Evolutionary conservation across 2,797 vertebrate genomes (phyloP).

Genomic region (Gymnopithys bicolor): DNA sequence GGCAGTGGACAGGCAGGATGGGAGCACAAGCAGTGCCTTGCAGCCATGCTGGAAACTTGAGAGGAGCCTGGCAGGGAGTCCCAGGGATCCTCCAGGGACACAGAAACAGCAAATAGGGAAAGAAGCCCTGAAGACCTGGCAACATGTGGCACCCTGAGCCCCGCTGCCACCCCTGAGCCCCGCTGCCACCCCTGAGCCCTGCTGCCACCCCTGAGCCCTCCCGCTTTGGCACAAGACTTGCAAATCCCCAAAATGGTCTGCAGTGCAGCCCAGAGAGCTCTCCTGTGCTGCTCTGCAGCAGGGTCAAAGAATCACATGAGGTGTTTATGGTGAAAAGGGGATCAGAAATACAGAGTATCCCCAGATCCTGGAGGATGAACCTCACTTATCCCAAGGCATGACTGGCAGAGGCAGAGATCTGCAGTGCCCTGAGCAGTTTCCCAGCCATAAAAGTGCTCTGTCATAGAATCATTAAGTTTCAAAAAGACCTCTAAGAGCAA

Average conservation of each 20-base stretch:
- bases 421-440: background rate
- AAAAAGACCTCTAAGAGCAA: background rate
- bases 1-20: background rate
- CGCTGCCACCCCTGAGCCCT: background rate
- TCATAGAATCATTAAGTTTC: background rate
- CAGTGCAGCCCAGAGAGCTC: background rate
- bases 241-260: fast-evolving
- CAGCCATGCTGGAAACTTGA: background rate
- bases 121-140: fast-evolving
- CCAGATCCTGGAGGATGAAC: background rate
- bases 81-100: background rate
- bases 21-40: background rate
- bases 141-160: background rate
- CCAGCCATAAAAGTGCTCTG: background rate
- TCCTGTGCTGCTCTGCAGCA: background rate
- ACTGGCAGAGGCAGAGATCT: background rate
- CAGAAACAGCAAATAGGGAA: background rate
- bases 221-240: background rate
- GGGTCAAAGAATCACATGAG: background rate
- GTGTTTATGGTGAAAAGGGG: background rate
- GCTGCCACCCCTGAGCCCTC: background rate
- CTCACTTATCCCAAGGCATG: background rate
- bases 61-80: fast-evolving
- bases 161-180: background rate
- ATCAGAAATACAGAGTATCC: background rate